Evolutionary conservation across 2,888 invertebrate genomes (phyloP).

Genomic region (Drosophila rellima): DNA sequence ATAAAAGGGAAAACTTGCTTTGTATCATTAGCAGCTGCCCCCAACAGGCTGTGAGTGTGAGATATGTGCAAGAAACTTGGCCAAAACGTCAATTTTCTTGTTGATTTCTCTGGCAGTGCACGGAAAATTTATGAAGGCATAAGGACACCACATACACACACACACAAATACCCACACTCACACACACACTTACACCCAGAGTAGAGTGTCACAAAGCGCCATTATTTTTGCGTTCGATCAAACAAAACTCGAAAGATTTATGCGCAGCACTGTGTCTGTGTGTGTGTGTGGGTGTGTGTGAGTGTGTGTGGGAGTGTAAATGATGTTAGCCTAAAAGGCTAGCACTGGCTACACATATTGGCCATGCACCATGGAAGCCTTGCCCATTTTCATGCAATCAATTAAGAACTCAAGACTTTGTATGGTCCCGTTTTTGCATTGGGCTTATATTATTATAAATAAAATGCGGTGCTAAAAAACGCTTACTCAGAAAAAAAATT

Average conservation of each 20-base stretch:
- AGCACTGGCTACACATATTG: conserved; percentile 66
- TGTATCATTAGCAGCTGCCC: conserved; percentile 64
- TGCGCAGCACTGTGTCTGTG: conserved; percentile 42
- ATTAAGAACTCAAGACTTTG: background rate
- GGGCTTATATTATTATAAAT: background rate
- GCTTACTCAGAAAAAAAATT: too few relatives aligned
- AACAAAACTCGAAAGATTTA: conserved; percentile 79
- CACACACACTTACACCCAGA: conserved; percentile 3
- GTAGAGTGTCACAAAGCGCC: conserved; percentile 62
- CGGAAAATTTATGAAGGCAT: conserved; percentile 66
- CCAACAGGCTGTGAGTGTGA: background rate
- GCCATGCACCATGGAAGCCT: background rate
- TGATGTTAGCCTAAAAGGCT: conserved; percentile 68
- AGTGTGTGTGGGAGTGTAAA: conserved; percentile 9
- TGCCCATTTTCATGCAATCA: background rate
- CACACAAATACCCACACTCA: conserved; percentile 7
- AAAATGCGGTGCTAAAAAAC: background rate
- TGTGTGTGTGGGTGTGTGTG: conserved; percentile 17
- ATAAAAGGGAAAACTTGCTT: conserved; percentile 25
- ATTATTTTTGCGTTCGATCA: conserved; percentile 80
- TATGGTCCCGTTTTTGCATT: background rate
- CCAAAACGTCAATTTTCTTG: conserved; percentile 70
- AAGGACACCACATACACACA: conserved; percentile 10
- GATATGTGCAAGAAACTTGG: conserved; percentile 6
- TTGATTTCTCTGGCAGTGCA: conserved; percentile 55